These are phyloP conservation scores for Heterotis niloticus DNA, from an alignment of 2,113 vertebrate genomes.

Conservation along the genomic window DNA sequence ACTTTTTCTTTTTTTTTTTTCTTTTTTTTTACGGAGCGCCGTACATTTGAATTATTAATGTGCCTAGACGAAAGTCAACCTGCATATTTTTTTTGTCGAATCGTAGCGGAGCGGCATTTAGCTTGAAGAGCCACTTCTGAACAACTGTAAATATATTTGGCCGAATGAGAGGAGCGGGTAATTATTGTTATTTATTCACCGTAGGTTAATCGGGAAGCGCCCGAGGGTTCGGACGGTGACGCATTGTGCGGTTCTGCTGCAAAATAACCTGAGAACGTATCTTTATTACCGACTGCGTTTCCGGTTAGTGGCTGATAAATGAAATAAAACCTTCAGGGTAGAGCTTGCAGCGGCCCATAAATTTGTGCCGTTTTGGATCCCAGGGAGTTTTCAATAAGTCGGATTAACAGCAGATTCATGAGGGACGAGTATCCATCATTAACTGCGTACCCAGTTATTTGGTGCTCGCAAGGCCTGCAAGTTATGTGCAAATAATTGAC, in stretches of 20 bases:
- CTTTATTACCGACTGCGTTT: neutral
- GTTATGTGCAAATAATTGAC: neutral
- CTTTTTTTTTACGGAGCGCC: too few relatives aligned
- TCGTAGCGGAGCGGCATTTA: too few relatives aligned
- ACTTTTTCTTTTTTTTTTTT: too few relatives aligned
- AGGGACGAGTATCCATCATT: slow-evolving; percentile 16
- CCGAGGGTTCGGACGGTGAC: neutral
- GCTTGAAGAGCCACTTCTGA: too few relatives aligned
- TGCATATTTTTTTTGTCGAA: too few relatives aligned
- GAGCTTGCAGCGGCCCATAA: neutral
- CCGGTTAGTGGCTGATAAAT: neutral
- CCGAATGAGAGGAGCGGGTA: neutral
- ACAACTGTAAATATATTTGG: too few relatives aligned
- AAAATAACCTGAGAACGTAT: slow-evolving; percentile 4
- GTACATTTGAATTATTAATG: too few relatives aligned
- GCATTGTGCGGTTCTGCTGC: neutral
- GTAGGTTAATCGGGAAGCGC: neutral
- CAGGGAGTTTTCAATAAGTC: slow-evolving; percentile 6
- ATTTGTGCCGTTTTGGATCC: neutral
- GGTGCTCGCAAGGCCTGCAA: neutral
- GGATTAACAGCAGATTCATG: slow-evolving; percentile 15
- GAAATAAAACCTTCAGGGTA: slow-evolving; percentile 6
- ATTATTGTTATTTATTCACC: neutral
- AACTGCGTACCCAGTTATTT: neutral
- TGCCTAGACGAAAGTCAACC: too few relatives aligned